A percentile compares a stretch with the other conserved stretches of the same genome.
Evolutionary conservation across 2,113 vertebrate species (phyloP).

Genomic region (Rostratula benghalensis): DNA sequence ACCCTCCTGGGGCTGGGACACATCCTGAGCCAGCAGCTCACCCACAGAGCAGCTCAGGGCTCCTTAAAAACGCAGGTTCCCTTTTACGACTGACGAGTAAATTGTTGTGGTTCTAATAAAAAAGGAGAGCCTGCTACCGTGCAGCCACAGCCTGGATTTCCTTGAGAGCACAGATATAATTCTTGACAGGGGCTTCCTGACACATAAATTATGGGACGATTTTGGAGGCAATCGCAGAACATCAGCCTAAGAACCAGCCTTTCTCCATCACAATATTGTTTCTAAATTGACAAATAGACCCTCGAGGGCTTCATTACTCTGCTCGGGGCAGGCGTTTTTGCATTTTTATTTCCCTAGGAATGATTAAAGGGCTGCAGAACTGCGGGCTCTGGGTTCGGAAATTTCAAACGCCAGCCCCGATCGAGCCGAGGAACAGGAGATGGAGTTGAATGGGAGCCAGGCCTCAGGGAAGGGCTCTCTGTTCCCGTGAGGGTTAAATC

Average conservation of each 20-base stretch:
- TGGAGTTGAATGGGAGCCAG: not conserved
- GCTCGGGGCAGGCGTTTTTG: not conserved
- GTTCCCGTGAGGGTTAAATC: accelerated
- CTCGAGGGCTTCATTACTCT: slow-evolving; percentile 1
- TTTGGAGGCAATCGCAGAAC: slow-evolving; percentile 30
- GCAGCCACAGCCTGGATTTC: slow-evolving; percentile 9
- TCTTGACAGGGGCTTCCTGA: slow-evolving; percentile 22
- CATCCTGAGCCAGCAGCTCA: accelerated
- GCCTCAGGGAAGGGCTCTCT: not conserved
- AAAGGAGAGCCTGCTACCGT: not conserved
- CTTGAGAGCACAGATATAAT: slow-evolving; percentile 9
- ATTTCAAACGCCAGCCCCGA: not conserved
- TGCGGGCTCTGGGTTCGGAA: not conserved
- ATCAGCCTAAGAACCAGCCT: slow-evolving; percentile 4
- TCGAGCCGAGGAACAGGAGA: not conserved
- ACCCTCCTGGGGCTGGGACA: not conserved
- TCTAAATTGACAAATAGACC: slow-evolving; percentile 43
- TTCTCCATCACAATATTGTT: slow-evolving; percentile 19
- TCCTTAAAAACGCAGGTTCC: not conserved
- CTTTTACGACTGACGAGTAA: not conserved
- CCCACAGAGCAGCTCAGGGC: accelerated
- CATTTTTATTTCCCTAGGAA: slow-evolving; percentile 28
- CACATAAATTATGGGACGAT: not conserved
- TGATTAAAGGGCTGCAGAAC: not conserved
- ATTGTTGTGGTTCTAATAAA: not conserved